Evolutionary conservation across 2,113 vertebrate genomes (phyloP).

Genomic region (Typhlomys cinereus): DNA sequence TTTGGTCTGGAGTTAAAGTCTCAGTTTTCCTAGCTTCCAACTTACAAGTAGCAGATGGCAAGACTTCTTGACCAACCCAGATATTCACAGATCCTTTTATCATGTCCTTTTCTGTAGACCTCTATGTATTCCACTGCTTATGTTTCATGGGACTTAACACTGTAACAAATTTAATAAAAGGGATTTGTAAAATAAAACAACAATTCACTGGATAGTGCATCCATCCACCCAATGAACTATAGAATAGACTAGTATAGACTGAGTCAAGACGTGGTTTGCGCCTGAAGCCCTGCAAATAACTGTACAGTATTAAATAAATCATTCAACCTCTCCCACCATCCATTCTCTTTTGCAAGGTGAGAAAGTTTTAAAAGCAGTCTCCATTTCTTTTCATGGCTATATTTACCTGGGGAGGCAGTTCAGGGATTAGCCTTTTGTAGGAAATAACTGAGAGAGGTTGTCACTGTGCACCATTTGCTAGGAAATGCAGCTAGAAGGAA

Average conservation of each 20-base stretch:
- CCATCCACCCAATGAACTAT: not conserved
- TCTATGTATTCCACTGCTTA: not conserved
- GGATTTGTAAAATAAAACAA: not conserved
- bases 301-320: not conserved
- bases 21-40: not conserved
- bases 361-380: not conserved
- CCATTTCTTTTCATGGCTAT: not conserved
- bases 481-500: not conserved
- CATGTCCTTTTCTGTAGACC: not conserved
- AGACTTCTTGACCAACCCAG: not conserved
- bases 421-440: not conserved
- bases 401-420: not conserved
- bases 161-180: not conserved
- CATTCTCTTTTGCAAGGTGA: not conserved
- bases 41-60: too few relatives aligned
- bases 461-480: not conserved
- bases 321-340: not conserved
- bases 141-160: not conserved
- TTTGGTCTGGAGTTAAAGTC: not conserved
- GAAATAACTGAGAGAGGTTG: not conserved
- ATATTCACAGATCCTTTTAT: not conserved
- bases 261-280: not conserved
- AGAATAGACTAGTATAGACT: not conserved
- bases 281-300: not conserved
- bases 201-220: not conserved